phyloP scores from a whole-genome alignment of 2,113 vertebrate species.

The Raphicerus campestris region DNA sequence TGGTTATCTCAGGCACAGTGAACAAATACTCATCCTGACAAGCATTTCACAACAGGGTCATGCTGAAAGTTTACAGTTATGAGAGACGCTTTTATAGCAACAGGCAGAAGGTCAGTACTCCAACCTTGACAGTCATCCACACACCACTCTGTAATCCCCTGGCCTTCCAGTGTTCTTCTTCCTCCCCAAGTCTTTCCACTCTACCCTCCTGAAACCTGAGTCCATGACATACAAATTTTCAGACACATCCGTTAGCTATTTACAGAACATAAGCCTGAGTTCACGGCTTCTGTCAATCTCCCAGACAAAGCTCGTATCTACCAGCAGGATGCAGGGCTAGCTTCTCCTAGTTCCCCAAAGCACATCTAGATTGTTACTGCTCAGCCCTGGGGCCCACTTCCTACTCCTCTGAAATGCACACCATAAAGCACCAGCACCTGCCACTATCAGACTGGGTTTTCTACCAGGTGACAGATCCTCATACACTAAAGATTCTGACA shows the following conservation, averaged over 20 bases:
- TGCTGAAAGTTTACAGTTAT: not conserved
- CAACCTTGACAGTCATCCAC: not conserved
- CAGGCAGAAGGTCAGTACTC: not conserved
- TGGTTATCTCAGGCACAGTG: conserved; percentile 11
- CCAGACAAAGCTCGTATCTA: not conserved
- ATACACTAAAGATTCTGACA: not conserved
- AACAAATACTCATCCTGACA: not conserved
- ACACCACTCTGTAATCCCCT: not conserved
- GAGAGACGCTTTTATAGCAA: conserved; percentile 1
- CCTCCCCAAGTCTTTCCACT: not conserved
- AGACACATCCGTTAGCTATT: not conserved
- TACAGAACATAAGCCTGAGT: not conserved
- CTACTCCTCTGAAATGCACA: not conserved
- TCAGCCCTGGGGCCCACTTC: not conserved
- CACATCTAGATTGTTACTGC: not conserved
- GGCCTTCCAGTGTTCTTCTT: not conserved
- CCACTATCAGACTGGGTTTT: not conserved
- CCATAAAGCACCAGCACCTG: not conserved
- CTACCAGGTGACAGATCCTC: not conserved
- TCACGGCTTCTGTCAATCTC: not conserved
- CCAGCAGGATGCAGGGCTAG: not conserved
- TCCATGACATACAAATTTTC: not conserved
- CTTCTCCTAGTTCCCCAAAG: not conserved
- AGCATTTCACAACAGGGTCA: not conserved
- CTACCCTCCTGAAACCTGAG: not conserved